These are phyloP conservation scores for Crenichthys baileyi DNA, from an alignment of 2,797 vertebrate species.

Conservation along the genomic window DNA sequence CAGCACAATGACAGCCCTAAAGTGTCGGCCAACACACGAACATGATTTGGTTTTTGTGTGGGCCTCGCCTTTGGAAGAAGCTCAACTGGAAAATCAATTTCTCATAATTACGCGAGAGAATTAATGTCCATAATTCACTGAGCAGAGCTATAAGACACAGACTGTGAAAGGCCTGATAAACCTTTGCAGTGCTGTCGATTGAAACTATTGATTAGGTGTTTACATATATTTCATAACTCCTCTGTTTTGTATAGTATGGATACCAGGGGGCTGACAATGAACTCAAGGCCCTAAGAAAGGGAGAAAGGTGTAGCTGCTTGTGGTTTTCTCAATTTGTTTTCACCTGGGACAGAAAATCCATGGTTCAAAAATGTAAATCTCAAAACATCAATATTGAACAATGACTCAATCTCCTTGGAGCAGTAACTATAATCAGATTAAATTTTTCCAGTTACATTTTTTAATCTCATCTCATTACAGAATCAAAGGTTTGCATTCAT, in stretches of 20 bases:
- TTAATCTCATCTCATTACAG: conserved; percentile 40
- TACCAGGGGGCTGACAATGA: conserved; percentile 36
- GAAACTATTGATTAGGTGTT: conserved; percentile 52
- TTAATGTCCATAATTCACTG: conserved; percentile 61
- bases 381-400: conserved; percentile 41
- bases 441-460: conserved; percentile 40
- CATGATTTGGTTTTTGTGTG: conserved; percentile 40
- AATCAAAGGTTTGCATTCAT: conserved; percentile 44
- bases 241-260: conserved; percentile 35
- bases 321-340: conserved; percentile 33
- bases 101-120: conserved; percentile 69
- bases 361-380: conserved; percentile 22
- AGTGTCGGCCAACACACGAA: conserved; percentile 53
- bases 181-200: conserved; percentile 40
- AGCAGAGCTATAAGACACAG: conserved; percentile 40
- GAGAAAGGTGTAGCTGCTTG: conserved; percentile 25
- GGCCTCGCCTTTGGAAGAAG: conserved; percentile 49
- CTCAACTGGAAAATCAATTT: conserved; percentile 64
- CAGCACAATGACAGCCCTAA: conserved; percentile 35
- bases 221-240: conserved; percentile 45
- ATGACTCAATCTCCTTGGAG: conserved; percentile 30
- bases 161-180: conserved; percentile 38
- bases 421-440: conserved; percentile 43
- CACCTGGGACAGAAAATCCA: conserved; percentile 30
- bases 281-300: conserved; percentile 20